Conservation (phyloP, 2,113 vertebrate species). For the Malaclemys terrapin region DNA sequence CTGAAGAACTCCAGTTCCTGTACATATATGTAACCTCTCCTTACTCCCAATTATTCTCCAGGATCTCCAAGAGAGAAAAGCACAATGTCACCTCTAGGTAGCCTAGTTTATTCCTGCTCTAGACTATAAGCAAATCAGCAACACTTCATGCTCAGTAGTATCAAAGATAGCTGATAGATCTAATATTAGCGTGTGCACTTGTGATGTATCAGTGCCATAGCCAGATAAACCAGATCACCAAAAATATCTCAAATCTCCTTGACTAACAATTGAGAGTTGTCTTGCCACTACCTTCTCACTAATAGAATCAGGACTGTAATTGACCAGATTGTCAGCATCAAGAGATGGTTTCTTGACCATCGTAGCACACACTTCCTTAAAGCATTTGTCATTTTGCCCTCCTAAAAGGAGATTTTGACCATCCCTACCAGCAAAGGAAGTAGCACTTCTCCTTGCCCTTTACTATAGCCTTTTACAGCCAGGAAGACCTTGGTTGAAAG, state of each 20-base stretch:
- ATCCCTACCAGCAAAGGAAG: no score
- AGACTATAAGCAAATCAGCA: neutral
- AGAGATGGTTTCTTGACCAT: neutral
- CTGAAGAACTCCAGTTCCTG: neutral
- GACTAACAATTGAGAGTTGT: neutral
- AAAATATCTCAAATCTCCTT: no score
- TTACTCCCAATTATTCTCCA: neutral
- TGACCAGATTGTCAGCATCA: neutral
- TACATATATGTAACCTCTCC: neutral
- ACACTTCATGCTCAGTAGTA: neutral
- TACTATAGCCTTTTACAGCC: neutral
- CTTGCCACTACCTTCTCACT: neutral
- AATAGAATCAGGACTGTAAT: rapidly evolving
- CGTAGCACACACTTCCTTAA: neutral
- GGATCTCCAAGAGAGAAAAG: neutral
- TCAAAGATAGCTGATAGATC: neutral
- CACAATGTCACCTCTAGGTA: neutral
- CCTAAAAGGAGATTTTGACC: rapidly evolving
- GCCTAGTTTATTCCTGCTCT: neutral
- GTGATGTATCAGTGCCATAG: no score
- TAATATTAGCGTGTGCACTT: neutral
- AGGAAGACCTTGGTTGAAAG: neutral
- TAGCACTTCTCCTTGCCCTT: neutral
- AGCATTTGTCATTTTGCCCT: neutral
- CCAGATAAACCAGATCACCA: no score